Conservation (phyloP, 2,113 vertebrate species). For the Anguilla japonica region DNA sequence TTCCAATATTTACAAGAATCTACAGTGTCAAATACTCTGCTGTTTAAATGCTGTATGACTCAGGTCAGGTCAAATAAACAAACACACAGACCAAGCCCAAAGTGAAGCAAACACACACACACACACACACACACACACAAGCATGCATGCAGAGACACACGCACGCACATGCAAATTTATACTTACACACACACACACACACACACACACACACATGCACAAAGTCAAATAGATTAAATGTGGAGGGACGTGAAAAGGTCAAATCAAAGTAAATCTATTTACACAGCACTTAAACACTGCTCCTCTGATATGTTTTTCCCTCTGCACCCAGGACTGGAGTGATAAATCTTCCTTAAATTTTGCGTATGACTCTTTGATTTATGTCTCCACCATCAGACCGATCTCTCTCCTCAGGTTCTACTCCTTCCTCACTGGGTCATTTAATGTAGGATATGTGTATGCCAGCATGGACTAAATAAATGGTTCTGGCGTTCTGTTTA, state of each 20-base stretch:
- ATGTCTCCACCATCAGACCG: not conserved
- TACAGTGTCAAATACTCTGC: too few relatives aligned
- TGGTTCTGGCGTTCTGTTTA: too few relatives aligned
- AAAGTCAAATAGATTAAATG: not conserved
- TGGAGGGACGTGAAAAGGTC: not conserved
- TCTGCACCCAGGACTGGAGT: not conserved
- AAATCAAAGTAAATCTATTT: constrained; percentile 6
- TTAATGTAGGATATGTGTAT: not conserved
- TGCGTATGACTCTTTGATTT: not conserved
- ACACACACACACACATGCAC: too few relatives aligned
- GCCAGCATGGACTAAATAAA: not conserved
- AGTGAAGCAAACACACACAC: too few relatives aligned
- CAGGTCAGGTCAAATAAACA: too few relatives aligned
- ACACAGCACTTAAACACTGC: not conserved
- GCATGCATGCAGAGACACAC: not conserved
- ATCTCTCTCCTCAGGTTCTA: not conserved
- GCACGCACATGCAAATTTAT: not conserved
- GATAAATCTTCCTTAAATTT: not conserved
- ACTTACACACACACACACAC: not conserved
- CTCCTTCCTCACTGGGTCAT: not conserved
- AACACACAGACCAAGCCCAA: too few relatives aligned
- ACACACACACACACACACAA: too few relatives aligned
- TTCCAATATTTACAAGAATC: too few relatives aligned
- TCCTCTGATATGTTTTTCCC: not conserved
- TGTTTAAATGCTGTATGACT: too few relatives aligned